A percentile compares a stretch with the other conserved stretches of the same genome.
Evolutionary conservation across 2,113 vertebrate species (phyloP).

Genomic region (Mus pahari): DNA sequence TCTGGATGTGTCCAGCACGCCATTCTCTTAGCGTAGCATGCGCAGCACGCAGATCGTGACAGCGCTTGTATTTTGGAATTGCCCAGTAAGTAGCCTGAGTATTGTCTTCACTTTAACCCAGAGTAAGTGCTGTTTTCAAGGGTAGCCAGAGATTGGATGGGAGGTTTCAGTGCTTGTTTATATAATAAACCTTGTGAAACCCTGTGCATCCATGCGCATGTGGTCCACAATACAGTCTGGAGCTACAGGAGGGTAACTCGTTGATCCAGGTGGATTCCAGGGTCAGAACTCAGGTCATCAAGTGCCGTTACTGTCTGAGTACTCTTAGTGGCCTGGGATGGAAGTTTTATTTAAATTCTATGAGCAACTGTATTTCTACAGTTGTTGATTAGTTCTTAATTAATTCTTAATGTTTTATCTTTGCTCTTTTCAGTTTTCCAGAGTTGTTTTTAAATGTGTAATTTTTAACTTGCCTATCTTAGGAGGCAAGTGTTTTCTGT

Average conservation of each 20-base stretch:
- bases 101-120: not conserved
- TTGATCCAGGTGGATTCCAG: too few relatives aligned
- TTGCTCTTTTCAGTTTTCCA: not conserved
- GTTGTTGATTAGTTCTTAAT: not conserved
- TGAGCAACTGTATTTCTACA: constrained; percentile 13
- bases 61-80: not conserved
- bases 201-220: too few relatives aligned
- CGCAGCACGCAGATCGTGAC: not conserved
- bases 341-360: constrained; percentile 14
- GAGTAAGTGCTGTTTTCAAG: not conserved
- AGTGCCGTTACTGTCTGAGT: not conserved
- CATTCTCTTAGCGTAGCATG: not conserved
- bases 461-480: constrained; percentile 3
- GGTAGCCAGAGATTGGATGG: not conserved
- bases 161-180: not conserved
- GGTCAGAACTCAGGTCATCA: not conserved
- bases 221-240: too few relatives aligned
- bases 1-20: not conserved
- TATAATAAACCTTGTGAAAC: too few relatives aligned
- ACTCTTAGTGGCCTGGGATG: not conserved
- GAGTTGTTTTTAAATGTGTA: constrained; percentile 32
- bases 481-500: constrained; percentile 7
- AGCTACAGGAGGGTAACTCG: not conserved
- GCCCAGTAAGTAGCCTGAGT: not conserved
- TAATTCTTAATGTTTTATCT: constrained; percentile 28